phyloP scores from a whole-genome alignment of 2,113 vertebrate genomes.

The Lophochroa leadbeateri region DNA sequence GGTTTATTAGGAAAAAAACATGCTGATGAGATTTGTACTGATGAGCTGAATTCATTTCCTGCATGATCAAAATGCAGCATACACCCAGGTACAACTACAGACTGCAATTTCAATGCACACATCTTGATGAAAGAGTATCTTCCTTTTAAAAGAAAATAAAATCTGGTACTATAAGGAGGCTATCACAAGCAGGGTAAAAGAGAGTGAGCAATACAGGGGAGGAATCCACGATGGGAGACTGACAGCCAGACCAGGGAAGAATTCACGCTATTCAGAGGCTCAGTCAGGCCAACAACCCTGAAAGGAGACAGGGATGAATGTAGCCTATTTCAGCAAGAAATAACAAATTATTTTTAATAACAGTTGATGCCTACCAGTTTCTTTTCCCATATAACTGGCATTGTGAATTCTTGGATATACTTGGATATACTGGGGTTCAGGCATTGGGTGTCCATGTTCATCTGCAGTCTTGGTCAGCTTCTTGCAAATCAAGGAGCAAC shows the following conservation, averaged over 20 bases:
- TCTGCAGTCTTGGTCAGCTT: not conserved
- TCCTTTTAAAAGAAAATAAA: not conserved
- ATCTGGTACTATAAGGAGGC: not conserved
- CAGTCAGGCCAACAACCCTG: not conserved
- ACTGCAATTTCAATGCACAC: not conserved
- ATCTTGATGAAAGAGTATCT: not conserved
- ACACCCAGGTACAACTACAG: not conserved
- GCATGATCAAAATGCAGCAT: not conserved
- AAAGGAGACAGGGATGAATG: not conserved
- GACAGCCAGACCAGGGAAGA: not conserved
- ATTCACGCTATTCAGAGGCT: not conserved
- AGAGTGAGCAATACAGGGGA: not conserved
- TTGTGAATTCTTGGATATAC: not conserved
- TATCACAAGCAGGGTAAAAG: not conserved
- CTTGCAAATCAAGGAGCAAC: not conserved
- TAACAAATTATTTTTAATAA: not conserved
- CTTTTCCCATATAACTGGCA: not conserved
- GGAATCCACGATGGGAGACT: not conserved
- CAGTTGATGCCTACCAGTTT: not conserved
- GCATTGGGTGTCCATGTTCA: rapidly evolving
- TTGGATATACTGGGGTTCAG: rapidly evolving
- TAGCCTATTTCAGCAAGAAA: not conserved
- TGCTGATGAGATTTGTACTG: not conserved
- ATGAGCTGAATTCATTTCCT: conserved; percentile 1
- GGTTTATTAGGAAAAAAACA: not conserved